Evolutionary conservation across 2,797 vertebrate species (phyloP), one percentile per base, ranked within the genome.

Genomic region (Scolopax bukidnonensis): DNA sequence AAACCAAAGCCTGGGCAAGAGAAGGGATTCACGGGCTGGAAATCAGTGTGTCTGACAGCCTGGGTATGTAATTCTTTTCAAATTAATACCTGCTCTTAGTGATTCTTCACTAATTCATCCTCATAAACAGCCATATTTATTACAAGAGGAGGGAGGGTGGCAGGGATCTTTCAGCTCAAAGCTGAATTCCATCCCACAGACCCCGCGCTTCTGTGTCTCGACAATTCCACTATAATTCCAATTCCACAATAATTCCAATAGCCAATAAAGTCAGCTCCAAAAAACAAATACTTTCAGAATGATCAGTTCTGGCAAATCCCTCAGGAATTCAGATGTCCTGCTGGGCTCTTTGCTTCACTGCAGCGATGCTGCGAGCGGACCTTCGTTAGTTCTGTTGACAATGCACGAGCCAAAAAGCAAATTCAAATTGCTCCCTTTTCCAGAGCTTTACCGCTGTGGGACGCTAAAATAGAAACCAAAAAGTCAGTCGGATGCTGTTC

Each of bases 351-450:
- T 74, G 14, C 7, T 82, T 91, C 60, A 28, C 50, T 0, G 0
- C 16, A 33, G 68, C 14, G 27, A 30, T 86, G 57, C 79, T 92
- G 80, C 81, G 84, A 76, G 60, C 81, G 70, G 64, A 68, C 61
- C 64, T 84, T 84, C 77, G 18, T 89, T 54, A 50, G 40, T 86
- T 84, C 50, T 89, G 76, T 92, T 95, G 82, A 90, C 63, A 93
- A 76, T 36, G 32, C 50, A 51, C 6, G 13, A 83, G 67, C 85
- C 87, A 91, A 87, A 87, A 91, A 82, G 40, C 43, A 47, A 74
- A 84, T 70, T 69, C 63, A 82, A 53, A 84, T 76, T 18, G 28
- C 36, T 76, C 20, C 4, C 0, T 93, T 95, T 96, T 90, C 60
- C 67, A 82, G 85, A 79, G 51, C 25, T 90, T 84, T 79, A 32